A percentile compares a stretch with the other conserved stretches of the same genome.
phyloP scores from a whole-genome alignment of 2,113 vertebrate species.

The Hippocampus comes region DNA sequence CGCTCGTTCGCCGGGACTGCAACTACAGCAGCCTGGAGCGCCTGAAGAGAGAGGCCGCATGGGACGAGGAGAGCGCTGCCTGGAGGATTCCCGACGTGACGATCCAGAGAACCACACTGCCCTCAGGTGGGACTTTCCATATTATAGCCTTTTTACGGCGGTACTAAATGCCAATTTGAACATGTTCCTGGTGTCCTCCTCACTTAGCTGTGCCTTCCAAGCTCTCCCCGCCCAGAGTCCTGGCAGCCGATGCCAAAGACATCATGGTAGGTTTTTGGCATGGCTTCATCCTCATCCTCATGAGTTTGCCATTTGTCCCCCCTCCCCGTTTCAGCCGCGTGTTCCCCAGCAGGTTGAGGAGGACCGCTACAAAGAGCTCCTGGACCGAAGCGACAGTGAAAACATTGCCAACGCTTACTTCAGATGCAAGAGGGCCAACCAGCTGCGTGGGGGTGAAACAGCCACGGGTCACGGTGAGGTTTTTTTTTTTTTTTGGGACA shows the following conservation, averaged over 20 bases:
- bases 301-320: not conserved
- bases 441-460: slow-evolving; percentile 69
- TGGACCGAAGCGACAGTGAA: slow-evolving; percentile 81
- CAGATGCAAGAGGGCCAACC: slow-evolving; percentile 70
- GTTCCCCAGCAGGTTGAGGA: slow-evolving; percentile 70
- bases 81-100: slow-evolving; percentile 83
- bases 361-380: slow-evolving; percentile 79
- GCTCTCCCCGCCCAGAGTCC: slow-evolving; percentile 43
- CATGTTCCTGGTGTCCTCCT: slow-evolving; percentile 7
- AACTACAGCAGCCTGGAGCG: slow-evolving; percentile 87
- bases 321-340: not conserved
- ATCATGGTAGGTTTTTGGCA: slow-evolving; percentile 56
- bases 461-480: slow-evolving; percentile 66
- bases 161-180: not conserved
- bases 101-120: slow-evolving; percentile 78
- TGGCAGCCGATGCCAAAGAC: slow-evolving; percentile 51
- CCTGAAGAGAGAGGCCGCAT: slow-evolving; percentile 71
- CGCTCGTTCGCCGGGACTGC: slow-evolving; percentile 77
- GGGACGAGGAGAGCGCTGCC: slow-evolving; percentile 80
- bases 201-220: slow-evolving; percentile 68
- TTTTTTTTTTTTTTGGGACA: not conserved
- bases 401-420: slow-evolving; percentile 84
- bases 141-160: not conserved
- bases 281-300: not conserved
- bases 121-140: slow-evolving; percentile 71